A percentile compares a stretch with the other conserved stretches of the same genome.
These are phyloP conservation scores for Tetranychus truncatus DNA, from an alignment of 2,888 invertebrate species.

Conservation along the genomic window DNA sequence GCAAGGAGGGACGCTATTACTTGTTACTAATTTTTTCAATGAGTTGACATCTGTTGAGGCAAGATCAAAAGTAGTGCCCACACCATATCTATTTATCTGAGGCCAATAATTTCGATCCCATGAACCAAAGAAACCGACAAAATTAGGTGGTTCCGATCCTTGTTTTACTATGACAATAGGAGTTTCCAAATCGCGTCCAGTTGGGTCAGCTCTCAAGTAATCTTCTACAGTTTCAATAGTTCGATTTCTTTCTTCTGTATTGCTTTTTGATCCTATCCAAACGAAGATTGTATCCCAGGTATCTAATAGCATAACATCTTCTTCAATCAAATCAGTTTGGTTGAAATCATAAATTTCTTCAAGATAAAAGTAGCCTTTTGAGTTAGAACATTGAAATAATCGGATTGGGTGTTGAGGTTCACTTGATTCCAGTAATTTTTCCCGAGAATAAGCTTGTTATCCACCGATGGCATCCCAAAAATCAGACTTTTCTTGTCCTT, in stretches of 20 bases:
- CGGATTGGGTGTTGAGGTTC: constrained; percentile 41
- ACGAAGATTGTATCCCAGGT: constrained; percentile 56
- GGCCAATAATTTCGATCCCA: constrained; percentile 63
- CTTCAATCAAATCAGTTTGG: constrained; percentile 59
- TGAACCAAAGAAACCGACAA: constrained; percentile 70
- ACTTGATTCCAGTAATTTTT: constrained; percentile 32
- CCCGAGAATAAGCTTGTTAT: constrained; percentile 40
- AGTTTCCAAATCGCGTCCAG: constrained; percentile 56
- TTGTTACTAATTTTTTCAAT: not conserved
- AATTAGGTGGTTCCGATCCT: constrained; percentile 68
- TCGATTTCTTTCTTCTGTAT: constrained; percentile 44
- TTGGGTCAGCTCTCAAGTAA: constrained; percentile 47
- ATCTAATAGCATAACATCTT: constrained; percentile 69
- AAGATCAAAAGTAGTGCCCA: not conserved
- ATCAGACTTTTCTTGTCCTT: constrained; percentile 56
- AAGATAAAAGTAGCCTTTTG: constrained; percentile 41
- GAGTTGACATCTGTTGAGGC: not conserved
- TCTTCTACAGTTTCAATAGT: constrained; percentile 44
- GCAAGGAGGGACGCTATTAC: constrained; percentile 40
- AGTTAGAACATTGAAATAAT: constrained; percentile 45
- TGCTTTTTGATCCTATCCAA: constrained; percentile 62
- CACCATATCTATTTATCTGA: not conserved
- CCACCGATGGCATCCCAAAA: constrained; percentile 64
- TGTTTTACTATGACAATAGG: constrained; percentile 62
- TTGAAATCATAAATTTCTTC: constrained; percentile 67